These are phyloP conservation scores for Girardia tigrina DNA, from an alignment of 2,888 invertebrate genomes.

Conservation along the genomic window DNA sequence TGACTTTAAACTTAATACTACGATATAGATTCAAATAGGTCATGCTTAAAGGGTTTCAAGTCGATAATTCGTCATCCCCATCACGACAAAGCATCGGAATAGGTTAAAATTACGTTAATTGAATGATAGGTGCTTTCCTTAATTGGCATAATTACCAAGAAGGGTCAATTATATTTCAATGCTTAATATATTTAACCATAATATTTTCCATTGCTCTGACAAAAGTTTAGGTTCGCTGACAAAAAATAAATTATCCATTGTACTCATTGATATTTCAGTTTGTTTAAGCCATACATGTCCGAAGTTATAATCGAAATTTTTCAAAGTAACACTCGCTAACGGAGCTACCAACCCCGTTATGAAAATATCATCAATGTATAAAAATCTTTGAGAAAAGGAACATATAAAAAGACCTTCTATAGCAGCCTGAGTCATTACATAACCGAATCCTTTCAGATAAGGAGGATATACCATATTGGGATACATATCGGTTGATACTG, in stretches of 20 bases:
- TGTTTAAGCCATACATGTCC: background rate
- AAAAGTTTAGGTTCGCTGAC: background rate
- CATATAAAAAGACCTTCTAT: conserved; percentile 30
- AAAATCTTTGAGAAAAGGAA: conserved; percentile 26
- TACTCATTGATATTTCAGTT: background rate
- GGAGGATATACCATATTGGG: conserved; percentile 21
- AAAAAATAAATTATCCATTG: background rate
- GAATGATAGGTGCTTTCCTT: no score
- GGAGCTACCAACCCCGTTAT: conserved; percentile 17
- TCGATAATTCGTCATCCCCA: no score
- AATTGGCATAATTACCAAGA: no score
- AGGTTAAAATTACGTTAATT: no score
- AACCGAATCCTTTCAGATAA: conserved; percentile 34
- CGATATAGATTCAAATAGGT: no score
- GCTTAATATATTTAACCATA: background rate
- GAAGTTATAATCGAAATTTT: background rate
- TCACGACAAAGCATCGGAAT: no score
- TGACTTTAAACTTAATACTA: no score
- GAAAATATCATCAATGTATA: conserved; percentile 33
- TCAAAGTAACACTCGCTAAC: background rate
- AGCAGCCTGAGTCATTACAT: conserved; percentile 10
- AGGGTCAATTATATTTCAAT: background rate
- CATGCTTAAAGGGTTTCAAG: no score
- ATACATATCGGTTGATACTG: conserved; percentile 24
- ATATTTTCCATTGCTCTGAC: background rate